phyloP scores from a whole-genome alignment of 2,797 vertebrate species.

The Takifugu rubripes region DNA sequence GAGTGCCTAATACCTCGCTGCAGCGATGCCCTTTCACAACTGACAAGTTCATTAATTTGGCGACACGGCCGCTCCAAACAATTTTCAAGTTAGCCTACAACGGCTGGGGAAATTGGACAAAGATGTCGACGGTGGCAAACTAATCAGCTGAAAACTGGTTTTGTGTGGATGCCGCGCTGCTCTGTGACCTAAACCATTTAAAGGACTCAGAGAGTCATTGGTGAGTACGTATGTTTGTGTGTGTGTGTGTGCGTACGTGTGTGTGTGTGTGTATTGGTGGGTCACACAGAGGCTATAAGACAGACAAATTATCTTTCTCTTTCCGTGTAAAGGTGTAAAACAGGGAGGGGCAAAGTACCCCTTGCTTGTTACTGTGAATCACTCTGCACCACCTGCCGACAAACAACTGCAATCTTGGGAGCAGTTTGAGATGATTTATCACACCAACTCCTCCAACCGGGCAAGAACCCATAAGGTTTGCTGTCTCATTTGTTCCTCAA shows the following conservation, averaged over 20 bases:
- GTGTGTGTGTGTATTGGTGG: too few species aligned
- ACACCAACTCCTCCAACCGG: slow-evolving; percentile 58
- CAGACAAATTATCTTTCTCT: too few species aligned
- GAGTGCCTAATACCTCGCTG: slow-evolving; percentile 55
- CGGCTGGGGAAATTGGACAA: slow-evolving; percentile 46
- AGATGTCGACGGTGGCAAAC: slow-evolving; percentile 40
- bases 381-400: slow-evolving; percentile 60
- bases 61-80: slow-evolving; percentile 47
- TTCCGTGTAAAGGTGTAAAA: slow-evolving; percentile 33
- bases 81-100: slow-evolving; percentile 64
- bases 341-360: slow-evolving; percentile 39
- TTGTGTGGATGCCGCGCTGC: slow-evolving; percentile 46
- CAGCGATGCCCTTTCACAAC: slow-evolving; percentile 58
- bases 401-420: slow-evolving; percentile 71
- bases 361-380: slow-evolving; percentile 67
- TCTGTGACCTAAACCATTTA: slow-evolving; percentile 44
- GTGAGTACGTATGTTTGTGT: too few species aligned
- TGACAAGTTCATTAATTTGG: slow-evolving; percentile 72
- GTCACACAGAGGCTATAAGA: too few species aligned
- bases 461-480: slow-evolving; percentile 51
- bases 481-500: slow-evolving; percentile 44
- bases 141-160: slow-evolving; percentile 49
- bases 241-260: too few species aligned
- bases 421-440: slow-evolving; percentile 64
- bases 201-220: slow-evolving; percentile 42